Percentiles rank a stretch among this genome's conserved stretches.
Evolutionary conservation across 2,113 vertebrate genomes (phyloP).

Genomic region (Lagopus leucura): DNA sequence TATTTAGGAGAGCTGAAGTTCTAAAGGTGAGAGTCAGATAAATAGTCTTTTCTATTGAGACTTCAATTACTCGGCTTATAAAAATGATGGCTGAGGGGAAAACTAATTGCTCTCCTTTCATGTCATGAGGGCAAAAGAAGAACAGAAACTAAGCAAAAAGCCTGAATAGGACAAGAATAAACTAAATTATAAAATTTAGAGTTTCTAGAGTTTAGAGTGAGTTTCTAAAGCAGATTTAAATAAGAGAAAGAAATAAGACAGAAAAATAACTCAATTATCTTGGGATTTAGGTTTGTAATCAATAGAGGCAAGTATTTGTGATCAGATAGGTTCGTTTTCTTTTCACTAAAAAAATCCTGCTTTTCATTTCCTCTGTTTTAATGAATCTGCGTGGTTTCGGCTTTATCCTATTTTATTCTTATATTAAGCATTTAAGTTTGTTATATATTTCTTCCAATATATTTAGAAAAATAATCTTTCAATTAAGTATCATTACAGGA

Average conservation of each 20-base stretch:
- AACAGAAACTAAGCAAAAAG: background rate
- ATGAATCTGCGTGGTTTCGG: background rate
- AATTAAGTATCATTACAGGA: background rate
- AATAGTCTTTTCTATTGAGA: background rate
- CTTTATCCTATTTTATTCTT: background rate
- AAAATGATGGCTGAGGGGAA: background rate
- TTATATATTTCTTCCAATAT: background rate
- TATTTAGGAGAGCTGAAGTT: background rate
- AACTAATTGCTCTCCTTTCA: background rate
- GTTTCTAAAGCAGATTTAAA: background rate
- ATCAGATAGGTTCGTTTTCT: background rate
- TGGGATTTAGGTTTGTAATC: background rate
- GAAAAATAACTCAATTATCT: background rate
- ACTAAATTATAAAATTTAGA: background rate
- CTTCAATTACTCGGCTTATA: background rate
- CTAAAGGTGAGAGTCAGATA: background rate
- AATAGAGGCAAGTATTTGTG: background rate
- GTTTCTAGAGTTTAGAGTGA: background rate
- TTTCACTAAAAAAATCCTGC: background rate
- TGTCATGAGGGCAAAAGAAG: background rate
- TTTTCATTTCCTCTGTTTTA: background rate
- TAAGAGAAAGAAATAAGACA: background rate
- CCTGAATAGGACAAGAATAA: background rate
- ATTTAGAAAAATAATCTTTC: background rate
- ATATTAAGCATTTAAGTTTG: background rate